Percentiles rank a stretch among this genome's conserved stretches.
Evolutionary conservation across 1,140 invertebrate species (phyloP).

Genomic region (Apis cerana): DNA sequence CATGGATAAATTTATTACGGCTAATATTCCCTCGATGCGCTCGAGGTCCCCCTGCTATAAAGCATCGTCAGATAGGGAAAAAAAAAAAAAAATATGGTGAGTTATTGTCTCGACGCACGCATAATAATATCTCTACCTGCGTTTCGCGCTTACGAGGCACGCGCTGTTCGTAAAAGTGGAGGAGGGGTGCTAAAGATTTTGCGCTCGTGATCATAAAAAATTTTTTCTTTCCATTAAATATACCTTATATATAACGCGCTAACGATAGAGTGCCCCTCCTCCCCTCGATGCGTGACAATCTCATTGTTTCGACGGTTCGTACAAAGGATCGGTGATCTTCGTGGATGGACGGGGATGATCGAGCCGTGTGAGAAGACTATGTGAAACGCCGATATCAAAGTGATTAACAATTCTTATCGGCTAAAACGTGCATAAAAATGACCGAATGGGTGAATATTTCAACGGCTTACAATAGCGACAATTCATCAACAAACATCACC

Average conservation of each 20-base stretch:
- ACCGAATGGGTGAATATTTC: background rate
- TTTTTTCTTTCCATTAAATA: conserved; percentile 5
- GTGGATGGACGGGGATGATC: background rate
- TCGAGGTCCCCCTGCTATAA: background rate
- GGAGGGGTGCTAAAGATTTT: background rate
- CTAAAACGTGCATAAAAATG: conserved; percentile 12
- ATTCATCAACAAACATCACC: conserved; percentile 2
- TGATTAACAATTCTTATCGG: conserved; percentile 5
- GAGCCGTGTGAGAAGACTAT: background rate
- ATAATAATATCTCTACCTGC: conserved; percentile 17
- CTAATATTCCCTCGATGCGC: conserved; percentile 29
- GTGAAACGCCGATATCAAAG: background rate
- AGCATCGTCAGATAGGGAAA: background rate
- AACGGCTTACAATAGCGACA: background rate
- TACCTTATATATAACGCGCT: background rate
- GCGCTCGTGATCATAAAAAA: background rate
- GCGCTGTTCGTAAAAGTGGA: background rate
- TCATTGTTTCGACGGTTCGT: background rate
- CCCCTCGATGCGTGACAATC: background rate
- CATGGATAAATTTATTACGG: conserved; percentile 36
- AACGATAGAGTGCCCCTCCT: background rate
- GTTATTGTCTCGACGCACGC: conserved; percentile 37
- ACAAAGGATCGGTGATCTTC: background rate
- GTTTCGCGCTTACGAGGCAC: too few species aligned
- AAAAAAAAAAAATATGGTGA: background rate